phyloP scores from a whole-genome alignment of 2,113 vertebrate genomes.

The Ceyx cyanopectus region DNA sequence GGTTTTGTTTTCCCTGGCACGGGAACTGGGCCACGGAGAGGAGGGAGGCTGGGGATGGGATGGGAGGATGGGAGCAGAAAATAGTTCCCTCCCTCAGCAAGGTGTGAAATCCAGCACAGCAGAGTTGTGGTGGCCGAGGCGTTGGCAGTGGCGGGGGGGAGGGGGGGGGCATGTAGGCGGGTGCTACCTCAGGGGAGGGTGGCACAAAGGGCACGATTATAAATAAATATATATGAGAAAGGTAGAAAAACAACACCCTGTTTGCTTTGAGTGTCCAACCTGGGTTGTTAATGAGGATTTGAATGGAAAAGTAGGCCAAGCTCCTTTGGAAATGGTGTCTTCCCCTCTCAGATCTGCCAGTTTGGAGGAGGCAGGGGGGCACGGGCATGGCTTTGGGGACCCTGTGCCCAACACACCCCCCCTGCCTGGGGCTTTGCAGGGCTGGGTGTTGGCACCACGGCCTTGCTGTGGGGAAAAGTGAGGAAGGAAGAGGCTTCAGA shows the following conservation, averaged over 20 bases:
- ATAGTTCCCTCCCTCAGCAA: background rate
- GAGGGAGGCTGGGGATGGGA: slow-evolving; percentile 1
- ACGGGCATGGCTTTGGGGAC: background rate
- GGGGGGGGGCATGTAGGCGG: background rate
- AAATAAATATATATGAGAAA: background rate
- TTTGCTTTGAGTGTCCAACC: background rate
- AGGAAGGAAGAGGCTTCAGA: background rate
- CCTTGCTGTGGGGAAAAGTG: background rate
- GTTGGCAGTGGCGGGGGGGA: background rate
- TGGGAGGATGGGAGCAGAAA: background rate
- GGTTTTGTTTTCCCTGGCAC: background rate
- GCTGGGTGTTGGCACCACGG: background rate
- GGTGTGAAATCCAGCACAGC: background rate
- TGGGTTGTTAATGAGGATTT: background rate
- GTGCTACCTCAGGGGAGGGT: background rate
- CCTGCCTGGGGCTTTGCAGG: fast-evolving
- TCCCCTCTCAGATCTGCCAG: background rate
- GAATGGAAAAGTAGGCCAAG: background rate
- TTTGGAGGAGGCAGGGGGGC: background rate
- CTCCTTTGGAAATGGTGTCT: background rate
- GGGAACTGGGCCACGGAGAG: background rate
- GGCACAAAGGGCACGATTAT: background rate
- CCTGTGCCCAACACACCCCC: background rate
- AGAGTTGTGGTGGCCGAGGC: fast-evolving
- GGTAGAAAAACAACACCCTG: background rate